A percentile compares a stretch with the other conserved stretches of the same genome.
These are phyloP conservation scores for Camelus bactrianus DNA, from an alignment of 2,113 vertebrate species.

Conservation along the genomic window DNA sequence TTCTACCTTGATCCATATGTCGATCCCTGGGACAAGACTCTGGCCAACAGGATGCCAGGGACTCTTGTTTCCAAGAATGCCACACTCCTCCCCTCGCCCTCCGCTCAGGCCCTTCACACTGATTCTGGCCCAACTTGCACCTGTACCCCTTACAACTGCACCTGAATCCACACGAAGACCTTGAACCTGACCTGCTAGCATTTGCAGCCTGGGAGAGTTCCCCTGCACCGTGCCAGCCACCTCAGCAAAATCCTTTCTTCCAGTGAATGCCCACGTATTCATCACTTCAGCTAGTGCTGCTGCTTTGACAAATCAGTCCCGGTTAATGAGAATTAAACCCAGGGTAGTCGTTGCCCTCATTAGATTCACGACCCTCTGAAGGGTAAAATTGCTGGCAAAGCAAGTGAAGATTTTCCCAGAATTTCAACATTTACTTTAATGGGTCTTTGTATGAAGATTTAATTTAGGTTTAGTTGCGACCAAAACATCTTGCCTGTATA, in stretches of 20 bases:
- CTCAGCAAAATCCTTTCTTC: conserved; percentile 42
- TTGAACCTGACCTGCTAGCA: neutral
- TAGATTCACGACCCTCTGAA: neutral
- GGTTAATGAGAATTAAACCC: conserved; percentile 48
- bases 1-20: conserved; percentile 25
- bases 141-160: neutral
- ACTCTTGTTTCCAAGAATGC: conserved; percentile 24
- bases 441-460: conserved; percentile 43
- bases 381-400: conserved; percentile 52
- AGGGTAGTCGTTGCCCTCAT: neutral
- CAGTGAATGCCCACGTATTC: neutral
- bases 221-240: neutral
- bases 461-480: conserved; percentile 51
- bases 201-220: neutral
- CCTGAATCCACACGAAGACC: neutral
- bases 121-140: neutral
- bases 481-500: conserved; percentile 33
- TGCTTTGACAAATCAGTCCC: conserved; percentile 50
- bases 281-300: conserved; percentile 42
- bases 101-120: neutral
- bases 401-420: conserved; percentile 2
- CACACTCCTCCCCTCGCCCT: neutral
- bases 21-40: neutral
- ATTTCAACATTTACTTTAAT: conserved; percentile 53
- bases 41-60: conserved; percentile 35